These are phyloP conservation scores for Aepyceros melampus DNA, from an alignment of 2,113 vertebrate genomes.

Conservation along the genomic window DNA sequence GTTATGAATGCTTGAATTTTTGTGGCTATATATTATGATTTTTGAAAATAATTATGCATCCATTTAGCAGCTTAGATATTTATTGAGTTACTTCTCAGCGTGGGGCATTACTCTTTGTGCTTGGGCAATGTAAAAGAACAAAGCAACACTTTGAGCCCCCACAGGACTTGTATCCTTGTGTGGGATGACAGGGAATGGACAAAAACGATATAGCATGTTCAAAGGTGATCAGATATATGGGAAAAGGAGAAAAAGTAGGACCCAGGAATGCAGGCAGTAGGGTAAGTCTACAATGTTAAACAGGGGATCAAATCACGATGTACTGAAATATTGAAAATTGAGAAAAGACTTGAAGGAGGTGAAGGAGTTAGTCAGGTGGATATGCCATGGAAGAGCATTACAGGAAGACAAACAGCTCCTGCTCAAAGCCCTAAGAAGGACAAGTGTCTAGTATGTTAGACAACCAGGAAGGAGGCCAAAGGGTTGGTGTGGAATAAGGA, in stretches of 20 bases:
- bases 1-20: neutral
- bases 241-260: neutral
- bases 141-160: neutral
- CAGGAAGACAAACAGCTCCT: neutral
- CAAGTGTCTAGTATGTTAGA: neutral
- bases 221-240: neutral
- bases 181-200: neutral
- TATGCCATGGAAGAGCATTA: neutral
- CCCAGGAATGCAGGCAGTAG: neutral
- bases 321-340: neutral
- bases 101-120: neutral
- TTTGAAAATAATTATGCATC: neutral
- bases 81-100: neutral
- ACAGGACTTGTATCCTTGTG: neutral
- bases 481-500: neutral
- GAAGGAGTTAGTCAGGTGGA: neutral
- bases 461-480: neutral
- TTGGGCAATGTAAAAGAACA: neutral
- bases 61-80: neutral
- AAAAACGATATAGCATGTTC: neutral
- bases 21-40: neutral
- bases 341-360: neutral
- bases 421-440: neutral
- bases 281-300: neutral
- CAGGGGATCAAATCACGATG: neutral